Conservation (phyloP, 2,113 vertebrate species). For the Pelusios castaneus region DNA sequence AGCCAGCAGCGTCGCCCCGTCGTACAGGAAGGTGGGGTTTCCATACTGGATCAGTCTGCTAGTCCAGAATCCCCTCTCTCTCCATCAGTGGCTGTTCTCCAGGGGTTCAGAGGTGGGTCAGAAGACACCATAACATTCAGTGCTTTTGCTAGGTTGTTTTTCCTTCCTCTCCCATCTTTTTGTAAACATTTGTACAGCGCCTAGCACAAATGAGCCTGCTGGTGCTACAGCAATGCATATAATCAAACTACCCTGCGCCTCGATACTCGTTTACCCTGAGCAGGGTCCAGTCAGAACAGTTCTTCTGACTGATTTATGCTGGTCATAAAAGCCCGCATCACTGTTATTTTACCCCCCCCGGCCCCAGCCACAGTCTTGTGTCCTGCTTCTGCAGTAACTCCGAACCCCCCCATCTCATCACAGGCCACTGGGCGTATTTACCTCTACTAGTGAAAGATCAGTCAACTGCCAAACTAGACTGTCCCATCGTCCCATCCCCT, state of each 20-base stretch:
- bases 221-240: fast-evolving
- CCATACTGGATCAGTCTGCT: fast-evolving
- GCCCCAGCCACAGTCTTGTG: not conserved
- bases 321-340: not conserved
- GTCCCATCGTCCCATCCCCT: too few relatives aligned
- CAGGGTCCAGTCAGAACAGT: not conserved
- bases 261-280: not conserved
- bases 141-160: not conserved
- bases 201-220: too few relatives aligned
- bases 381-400: fast-evolving
- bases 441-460: too few relatives aligned
- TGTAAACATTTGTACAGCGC: not conserved
- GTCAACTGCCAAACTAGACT: too few relatives aligned
- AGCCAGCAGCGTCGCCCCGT: not conserved
- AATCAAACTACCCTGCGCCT: fast-evolving
- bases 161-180: not conserved
- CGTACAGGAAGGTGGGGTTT: not conserved
- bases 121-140: not conserved
- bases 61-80: not conserved
- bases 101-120: not conserved
- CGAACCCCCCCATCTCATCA: too few relatives aligned
- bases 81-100: not conserved
- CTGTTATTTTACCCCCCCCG: not conserved
- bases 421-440: too few relatives aligned
- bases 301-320: not conserved